Evolutionary conservation across 2,888 invertebrate species (phyloP).

Genomic region (Xylota sylvarum): DNA sequence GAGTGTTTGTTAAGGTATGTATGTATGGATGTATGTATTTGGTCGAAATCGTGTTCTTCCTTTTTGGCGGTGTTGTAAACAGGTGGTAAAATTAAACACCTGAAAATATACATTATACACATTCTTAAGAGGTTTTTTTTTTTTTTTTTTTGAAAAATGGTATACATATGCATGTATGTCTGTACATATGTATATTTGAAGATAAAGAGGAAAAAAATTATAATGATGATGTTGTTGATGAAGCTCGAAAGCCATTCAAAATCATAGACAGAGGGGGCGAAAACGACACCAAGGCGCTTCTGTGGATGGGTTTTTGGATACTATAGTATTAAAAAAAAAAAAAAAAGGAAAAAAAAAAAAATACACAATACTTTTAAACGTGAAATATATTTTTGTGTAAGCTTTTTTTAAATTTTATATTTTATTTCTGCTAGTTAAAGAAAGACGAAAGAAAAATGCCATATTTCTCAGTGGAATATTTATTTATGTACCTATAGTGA

Average conservation of each 20-base stretch:
- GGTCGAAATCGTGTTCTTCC: constrained; percentile 44
- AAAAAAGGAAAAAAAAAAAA: background rate
- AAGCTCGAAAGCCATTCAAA: constrained; percentile 30
- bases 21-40: constrained; percentile 2
- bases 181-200: background rate
- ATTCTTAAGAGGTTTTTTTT: constrained; percentile 49
- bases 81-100: constrained; percentile 77
- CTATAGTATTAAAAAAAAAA: constrained; percentile 5
- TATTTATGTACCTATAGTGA: background rate
- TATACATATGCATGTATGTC: background rate
- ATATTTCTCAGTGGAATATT: background rate
- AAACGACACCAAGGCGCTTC: constrained; percentile 1
- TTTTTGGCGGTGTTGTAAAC: constrained; percentile 70
- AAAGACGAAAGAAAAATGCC: background rate
- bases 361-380: constrained; percentile 20
- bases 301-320: background rate
- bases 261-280: constrained; percentile 6
- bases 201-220: constrained; percentile 19
- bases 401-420: constrained; percentile 16
- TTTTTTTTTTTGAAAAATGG: background rate
- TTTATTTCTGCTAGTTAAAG: constrained; percentile 5
- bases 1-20: too few species aligned
- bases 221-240: constrained; percentile 46
- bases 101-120: constrained; percentile 63
- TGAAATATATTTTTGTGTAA: constrained; percentile 9